Base-by-base conservation (phyloP, 2,797 vertebrate genomes). In the Telmatherina bonti region DNA sequence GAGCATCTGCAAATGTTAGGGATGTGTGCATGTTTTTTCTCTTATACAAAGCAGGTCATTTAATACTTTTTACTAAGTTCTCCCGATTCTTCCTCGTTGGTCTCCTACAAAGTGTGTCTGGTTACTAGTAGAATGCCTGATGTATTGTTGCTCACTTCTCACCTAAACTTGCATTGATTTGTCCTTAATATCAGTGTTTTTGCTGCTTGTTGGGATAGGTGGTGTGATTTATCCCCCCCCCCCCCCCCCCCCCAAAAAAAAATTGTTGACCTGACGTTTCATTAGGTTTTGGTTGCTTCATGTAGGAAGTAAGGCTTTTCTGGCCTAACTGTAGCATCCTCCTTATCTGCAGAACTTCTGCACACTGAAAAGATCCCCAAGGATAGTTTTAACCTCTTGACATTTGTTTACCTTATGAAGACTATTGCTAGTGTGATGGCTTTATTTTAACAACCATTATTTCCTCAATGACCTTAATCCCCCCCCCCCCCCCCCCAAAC, bases 11-110 rank as follows among this genome's bases (percentile, higher is more conserved):
- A 53, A 85, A 86, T 88, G 62, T 89, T 88, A 79, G 75, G 71
- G 52, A 70, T 85, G 79, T 88, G 81, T 83, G 56, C 67, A 33
- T 35, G 36, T 24, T 41, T 45, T 18, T 7, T 30, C 56, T 45
- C 33, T 12, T 85, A 72, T 85, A 84, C 81, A 93, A 93, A 90
- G 87, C 90, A 93, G 90, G 88, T 93, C 78, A 92, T 94, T 94
- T 91, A 93, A 93, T 72, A 78, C 78, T 90, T 93, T 93, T 93
- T 90, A 89, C 84, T 86, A 88, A 87, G 89, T 70, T 77, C 15
- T 64, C 79, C 83, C 52, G 78, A 62, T 68, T 85, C 70, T 55
- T 81, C 75, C 69, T 78, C 68, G 65, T 55, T 82, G 71, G 71
- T 88, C 77, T 90, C 69, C 62, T 70, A 58, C 72, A 80, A 79